phyloP scores from a whole-genome alignment of 1,140 invertebrate genomes.

The Helicorthomorpha holstii region DNA sequence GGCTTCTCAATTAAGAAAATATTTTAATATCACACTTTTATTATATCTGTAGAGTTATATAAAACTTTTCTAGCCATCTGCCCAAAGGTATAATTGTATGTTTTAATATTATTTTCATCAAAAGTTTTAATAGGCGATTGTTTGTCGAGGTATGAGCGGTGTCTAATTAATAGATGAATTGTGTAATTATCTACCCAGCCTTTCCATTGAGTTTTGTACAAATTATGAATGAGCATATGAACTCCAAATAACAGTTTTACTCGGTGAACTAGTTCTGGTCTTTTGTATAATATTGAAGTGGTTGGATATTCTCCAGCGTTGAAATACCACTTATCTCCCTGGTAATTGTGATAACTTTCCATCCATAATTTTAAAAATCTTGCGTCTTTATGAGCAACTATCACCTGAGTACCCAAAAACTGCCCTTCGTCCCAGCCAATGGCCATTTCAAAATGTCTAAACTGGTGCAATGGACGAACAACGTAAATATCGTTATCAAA shows the following conservation, averaged over 20 bases:
- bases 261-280: slow-evolving; percentile 20
- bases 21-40: too few relatives aligned
- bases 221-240: slow-evolving; percentile 13
- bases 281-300: slow-evolving; percentile 12
- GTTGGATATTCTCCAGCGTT: slow-evolving; percentile 23
- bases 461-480: slow-evolving; percentile 19
- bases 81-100: slow-evolving; percentile 21
- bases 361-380: slow-evolving; percentile 19
- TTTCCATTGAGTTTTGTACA: slow-evolving; percentile 14
- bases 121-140: slow-evolving; percentile 13
- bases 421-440: slow-evolving; percentile 19
- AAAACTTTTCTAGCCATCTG: slow-evolving; percentile 22
- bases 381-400: slow-evolving; percentile 19
- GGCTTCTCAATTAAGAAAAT: too few relatives aligned
- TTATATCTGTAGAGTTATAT: too few relatives aligned
- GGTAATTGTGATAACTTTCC: slow-evolving; percentile 18
- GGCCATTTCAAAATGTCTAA: slow-evolving; percentile 18
- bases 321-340: slow-evolving; percentile 19
- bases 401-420: slow-evolving; percentile 15
- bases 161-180: slow-evolving; percentile 19
- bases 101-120: slow-evolving; percentile 20
- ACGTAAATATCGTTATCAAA: slow-evolving; percentile 21
- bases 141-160: slow-evolving; percentile 16
- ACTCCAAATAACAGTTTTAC: slow-evolving; percentile 19
- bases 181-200: slow-evolving; percentile 16